Percentiles rank a stretch among this genome's conserved stretches.
These are phyloP conservation scores for Platypus cylindrus DNA, from an alignment of 2,888 invertebrate genomes.

Conservation along the genomic window DNA sequence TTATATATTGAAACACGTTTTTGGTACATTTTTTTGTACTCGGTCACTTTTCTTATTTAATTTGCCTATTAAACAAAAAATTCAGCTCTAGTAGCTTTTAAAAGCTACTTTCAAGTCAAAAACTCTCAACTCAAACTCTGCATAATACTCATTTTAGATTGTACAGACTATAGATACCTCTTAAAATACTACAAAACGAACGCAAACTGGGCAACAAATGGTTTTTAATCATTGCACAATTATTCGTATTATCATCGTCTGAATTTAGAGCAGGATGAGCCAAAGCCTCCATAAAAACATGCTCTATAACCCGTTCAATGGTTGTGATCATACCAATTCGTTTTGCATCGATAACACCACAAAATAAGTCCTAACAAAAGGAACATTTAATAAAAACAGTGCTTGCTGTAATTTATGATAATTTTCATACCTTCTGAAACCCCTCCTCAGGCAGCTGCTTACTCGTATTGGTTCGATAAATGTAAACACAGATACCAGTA, in stretches of 20 bases:
- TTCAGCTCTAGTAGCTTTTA: no score
- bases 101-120: no score
- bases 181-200: constrained; percentile 83
- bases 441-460: constrained; percentile 85
- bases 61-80: no score
- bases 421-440: constrained; percentile 62
- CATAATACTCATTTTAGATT: no score
- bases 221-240: constrained; percentile 70
- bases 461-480: constrained; percentile 69
- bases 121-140: no score
- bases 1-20: no score
- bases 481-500: constrained; percentile 73
- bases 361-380: constrained; percentile 41
- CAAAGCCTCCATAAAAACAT: constrained; percentile 81
- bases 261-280: constrained; percentile 69
- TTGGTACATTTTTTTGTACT: no score
- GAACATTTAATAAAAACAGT: neutral
- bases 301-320: constrained; percentile 76
- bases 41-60: no score
- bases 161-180: no score
- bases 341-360: constrained; percentile 67
- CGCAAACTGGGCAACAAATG: constrained; percentile 69
- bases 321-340: constrained; percentile 74
- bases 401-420: neutral
- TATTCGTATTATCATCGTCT: constrained; percentile 67